Base-by-base conservation (phyloP, 37 sponge, comb jelly and placozoan species). In the Hexactinellida sp. region DNA sequence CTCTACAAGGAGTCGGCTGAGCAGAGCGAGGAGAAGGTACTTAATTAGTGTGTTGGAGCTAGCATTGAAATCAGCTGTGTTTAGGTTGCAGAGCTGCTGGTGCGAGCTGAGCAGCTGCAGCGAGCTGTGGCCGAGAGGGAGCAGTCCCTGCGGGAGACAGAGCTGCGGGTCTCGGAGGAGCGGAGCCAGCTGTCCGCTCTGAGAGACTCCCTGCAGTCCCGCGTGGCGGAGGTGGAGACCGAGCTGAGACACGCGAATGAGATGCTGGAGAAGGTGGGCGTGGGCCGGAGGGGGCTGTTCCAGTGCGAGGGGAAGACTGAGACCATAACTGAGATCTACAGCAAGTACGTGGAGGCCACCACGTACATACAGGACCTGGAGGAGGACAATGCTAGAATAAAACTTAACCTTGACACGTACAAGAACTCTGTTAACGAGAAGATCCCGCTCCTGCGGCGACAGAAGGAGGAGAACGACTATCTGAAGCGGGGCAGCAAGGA, bases 341-440 rank as follows among this genome's bases (percentile, higher is more conserved):
- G 76, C 34, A 63, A 63, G 34, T 63, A 63, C 76, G 76, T 63
- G 32, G 76, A 63, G 76, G 76, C 76, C 34, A 63, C 76, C 34
- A 63, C 3, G 19, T n/a, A n/a, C 34, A n/a, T 63, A n/a, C 76
- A 63, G 34, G 76, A 63, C 34, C 34, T 63, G 76, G 76, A 63
- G 76, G 76, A 63, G 76, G 76, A 32, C 5, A 63, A 63, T 23
- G 21, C 76, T 10, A 63, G 76, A 63, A 23, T 63, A 7, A n/a
- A 25, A 23, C 76, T 63, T 7, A 63, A 63, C 34, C 30, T 63
- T 3, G 76, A 63, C 3, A 63, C 76, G 32, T 63, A 63, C 34
- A 63, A 63, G 76, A 63, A 63, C 76, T 10, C 76, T n/a, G 76
- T 63, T 10, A 63, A 63, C 76, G 76, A 63, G 76, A 63, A 63